Evolutionary conservation across 1,140 invertebrate species (phyloP), one percentile per base, ranked within the genome.

Genomic region (Dufourea novaeangliae): DNA sequence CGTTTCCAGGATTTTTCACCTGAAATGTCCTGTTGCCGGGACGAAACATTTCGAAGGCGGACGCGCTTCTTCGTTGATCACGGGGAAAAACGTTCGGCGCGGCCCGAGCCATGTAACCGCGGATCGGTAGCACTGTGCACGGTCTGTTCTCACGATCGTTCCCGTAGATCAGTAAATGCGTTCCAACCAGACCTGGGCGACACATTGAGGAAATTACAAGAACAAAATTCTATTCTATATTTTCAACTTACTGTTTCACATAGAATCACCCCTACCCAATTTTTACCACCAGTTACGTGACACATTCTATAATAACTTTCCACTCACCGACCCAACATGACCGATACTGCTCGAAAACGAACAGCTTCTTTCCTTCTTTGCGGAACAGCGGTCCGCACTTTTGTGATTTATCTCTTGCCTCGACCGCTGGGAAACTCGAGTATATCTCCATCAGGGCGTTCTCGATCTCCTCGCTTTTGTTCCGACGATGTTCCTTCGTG

Each of bases 21-120:
- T 88, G 86, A 11, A 87, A 57, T 0, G 91, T 92, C 78, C 87
- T 85, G 8, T 86, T 82, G 17, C 86, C 83, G 2, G 91, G 91
- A 25, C 86, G 84, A 63, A 87, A 91, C 7, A 92, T 87, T 74
- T 92, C 91, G 52, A 92, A 92, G 0, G 89, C 87, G 27, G 87
- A 83, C 57, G 91, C 90, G 39, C 87, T 87, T 39, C 83, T 87
- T 44, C 86, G 86, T 12, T 84, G 83, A 61, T 92, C 88, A 2
- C 86, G 85, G 0, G 86, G 59, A 5, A 87, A 32, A 0, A 82
- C 50, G 20, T 79, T 87, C 1, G 89, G 86, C 0, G 90, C 89
- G 20, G 89, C 61, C 12, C 91, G 84, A 2, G 87, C 85, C 71
- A 79, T 88, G 57, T 90, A 92, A 8, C 89, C 90, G 2, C 78